Base-by-base conservation (phyloP, 2,888 invertebrate genomes). In the Stramonita haemastoma region DNA sequence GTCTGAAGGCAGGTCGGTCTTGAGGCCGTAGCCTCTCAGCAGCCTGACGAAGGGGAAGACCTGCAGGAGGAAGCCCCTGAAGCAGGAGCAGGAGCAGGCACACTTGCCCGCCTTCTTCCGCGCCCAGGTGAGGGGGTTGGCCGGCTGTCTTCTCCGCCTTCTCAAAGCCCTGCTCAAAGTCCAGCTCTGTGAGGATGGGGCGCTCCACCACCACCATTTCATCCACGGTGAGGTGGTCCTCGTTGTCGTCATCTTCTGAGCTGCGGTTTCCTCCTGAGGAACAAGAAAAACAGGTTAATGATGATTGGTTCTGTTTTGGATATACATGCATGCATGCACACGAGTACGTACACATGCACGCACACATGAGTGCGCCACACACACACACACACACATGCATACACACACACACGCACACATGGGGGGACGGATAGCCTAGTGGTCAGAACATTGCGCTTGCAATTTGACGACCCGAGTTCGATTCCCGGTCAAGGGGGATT, bases 1-100 rank as follows among this genome's bases (percentile, higher is more conserved):
- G 96, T 98, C 98, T 11, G 97, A 97, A 0, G 97, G 92, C 36
- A 98, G 96, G 95, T 97, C 96, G 36, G 94, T 89, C 89, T 88
- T 91, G 66, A 92, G 29, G 84, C 90, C 92, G 91, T 95, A 95
- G 26, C 92, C 91, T 32, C 89, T 91, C 92, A 95, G 89, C n/a
- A 94, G 93, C 46, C 86, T 85, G 83, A 94, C 87, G 87, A 94
- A 94, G 17, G 95, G 95, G 32, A 95, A 93, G 46, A 92, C 60
- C 1, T 90, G 89, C 1, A 92, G 60, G 70, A 94, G 26, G 66
- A 91, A 91, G 15, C 84, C 88, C 56, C 90, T 90, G 66, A 92
- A 46, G 83, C 93, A 93, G 6, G 86, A 1, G 17, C 84, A 86
- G 1, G 92, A 90, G 87, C 93, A 93, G 22, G 89, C 86, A 29